phyloP scores from a whole-genome alignment of 2,888 invertebrate species.

The Eupithecia centaureata region DNA sequence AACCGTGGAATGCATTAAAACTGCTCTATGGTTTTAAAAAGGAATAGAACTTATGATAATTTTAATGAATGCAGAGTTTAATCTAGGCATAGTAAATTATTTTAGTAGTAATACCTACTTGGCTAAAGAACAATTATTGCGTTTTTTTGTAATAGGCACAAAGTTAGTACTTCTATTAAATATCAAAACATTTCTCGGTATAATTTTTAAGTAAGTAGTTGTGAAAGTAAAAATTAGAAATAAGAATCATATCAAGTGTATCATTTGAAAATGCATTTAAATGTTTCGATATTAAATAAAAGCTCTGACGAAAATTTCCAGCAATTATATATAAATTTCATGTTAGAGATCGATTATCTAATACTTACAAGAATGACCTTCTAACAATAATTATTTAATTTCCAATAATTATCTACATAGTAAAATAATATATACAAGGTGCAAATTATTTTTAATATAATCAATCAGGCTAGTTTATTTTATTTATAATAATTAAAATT shows the following conservation, averaged over 20 bases:
- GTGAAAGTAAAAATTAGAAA: too few relatives aligned
- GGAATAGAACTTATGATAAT: not conserved
- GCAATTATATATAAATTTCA: constrained; percentile 7
- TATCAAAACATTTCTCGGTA: not conserved
- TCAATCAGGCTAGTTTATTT: constrained; percentile 27
- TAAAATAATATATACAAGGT: constrained; percentile 26
- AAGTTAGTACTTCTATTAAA: not conserved
- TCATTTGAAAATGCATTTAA: not conserved
- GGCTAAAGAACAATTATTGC: not conserved
- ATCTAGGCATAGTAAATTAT: not conserved
- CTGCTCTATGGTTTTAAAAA: not conserved
- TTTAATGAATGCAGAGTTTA: not conserved
- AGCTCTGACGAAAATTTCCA: not conserved
- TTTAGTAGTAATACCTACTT: not conserved
- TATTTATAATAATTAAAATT: constrained; percentile 8
- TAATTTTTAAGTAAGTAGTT: not conserved
- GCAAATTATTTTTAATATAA: constrained; percentile 19
- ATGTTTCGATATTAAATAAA: not conserved
- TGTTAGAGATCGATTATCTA: constrained; percentile 42
- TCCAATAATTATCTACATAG: constrained; percentile 21
- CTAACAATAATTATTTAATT: constrained; percentile 17
- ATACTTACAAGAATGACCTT: constrained; percentile 31
- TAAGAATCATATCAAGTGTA: not conserved
- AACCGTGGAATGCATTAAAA: constrained; percentile 4
- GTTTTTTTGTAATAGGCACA: not conserved